Evolutionary conservation across 1,140 invertebrate genomes (phyloP).

Genomic region (Zophobas morio): DNA sequence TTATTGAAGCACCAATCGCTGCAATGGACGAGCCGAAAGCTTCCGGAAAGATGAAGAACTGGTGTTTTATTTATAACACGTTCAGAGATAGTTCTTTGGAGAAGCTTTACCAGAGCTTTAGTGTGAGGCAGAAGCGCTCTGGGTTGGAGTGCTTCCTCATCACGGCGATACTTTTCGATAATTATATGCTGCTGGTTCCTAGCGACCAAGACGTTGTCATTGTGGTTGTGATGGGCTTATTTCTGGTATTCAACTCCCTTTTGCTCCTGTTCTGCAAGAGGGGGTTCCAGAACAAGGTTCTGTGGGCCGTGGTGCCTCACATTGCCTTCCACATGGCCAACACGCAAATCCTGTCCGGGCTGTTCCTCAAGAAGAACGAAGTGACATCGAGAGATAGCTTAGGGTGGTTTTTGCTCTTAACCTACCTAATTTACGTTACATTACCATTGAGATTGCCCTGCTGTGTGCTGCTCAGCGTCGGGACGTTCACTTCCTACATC

Average conservation of each 20-base stretch:
- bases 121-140: slow-evolving; percentile 80
- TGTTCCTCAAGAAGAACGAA: slow-evolving; percentile 72
- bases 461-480: slow-evolving; percentile 74
- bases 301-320: slow-evolving; percentile 74
- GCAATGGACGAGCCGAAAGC: slow-evolving; percentile 56
- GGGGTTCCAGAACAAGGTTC: slow-evolving; percentile 65
- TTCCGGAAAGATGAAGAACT: slow-evolving; percentile 59
- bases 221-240: slow-evolving; percentile 69
- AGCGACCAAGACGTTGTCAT: slow-evolving; percentile 71
- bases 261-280: slow-evolving; percentile 71
- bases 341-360: slow-evolving; percentile 73
- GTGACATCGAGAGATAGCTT: slow-evolving; percentile 74
- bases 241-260: slow-evolving; percentile 71
- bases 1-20: neutral
- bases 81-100: slow-evolving; percentile 76
- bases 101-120: slow-evolving; percentile 83
- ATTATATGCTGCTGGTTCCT: slow-evolving; percentile 73
- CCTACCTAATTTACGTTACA: slow-evolving; percentile 89
- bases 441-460: slow-evolving; percentile 81
- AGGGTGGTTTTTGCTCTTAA: slow-evolving; percentile 85
- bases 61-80: slow-evolving; percentile 62
- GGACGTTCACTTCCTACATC: slow-evolving; percentile 74
- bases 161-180: slow-evolving; percentile 78
- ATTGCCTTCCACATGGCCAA: slow-evolving; percentile 76
- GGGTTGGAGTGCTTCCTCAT: slow-evolving; percentile 84